Evolutionary conservation across 2,888 invertebrate genomes (phyloP), one percentile per base, ranked within the genome.

Genomic region (Apodemia zela): DNA sequence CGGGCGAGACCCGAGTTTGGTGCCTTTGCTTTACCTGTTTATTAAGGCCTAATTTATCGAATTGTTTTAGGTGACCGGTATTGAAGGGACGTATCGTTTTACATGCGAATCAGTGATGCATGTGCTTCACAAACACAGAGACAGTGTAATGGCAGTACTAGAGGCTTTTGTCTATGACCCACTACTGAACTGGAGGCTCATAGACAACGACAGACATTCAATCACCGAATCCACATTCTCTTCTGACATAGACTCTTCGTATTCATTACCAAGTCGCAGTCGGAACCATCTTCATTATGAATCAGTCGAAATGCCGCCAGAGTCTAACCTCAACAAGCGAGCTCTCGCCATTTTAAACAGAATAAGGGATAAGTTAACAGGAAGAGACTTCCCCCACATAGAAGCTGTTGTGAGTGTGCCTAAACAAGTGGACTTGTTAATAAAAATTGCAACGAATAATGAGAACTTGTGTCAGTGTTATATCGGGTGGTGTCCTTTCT

Each of bases 131-230:
- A 94, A 97, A 47, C 98, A 99, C 85, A 98, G 98, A 78, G 99
- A 99, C 91, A 98, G 98, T 79, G 93, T 99, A 63, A 98, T 99
- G 98, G 99, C 99, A 2, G 99, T 99, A 0, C 91, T 99, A n/a
- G 99, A 99, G 82, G 99, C 99, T 0, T 99, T 99, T 84, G 99
- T 99, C 2, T 99, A 99, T 82, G 99, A 99, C 90, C 99, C 99
- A 0, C 92, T 99, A 58, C 94, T 99, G 11, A 99, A 99, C 89
- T 99, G 99, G 99, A 93, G 99, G 65, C 93, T 99, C 1, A 95
- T 99, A 75, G 97, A 88, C 73, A 85, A 81, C 76, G 87, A 85
- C n/a, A 82, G 82, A 29, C 82, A 79, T 51, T 89, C 89, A 0
- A 72, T 87, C 67, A 84, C 87, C 0, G 87, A 87, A 25, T 87